phyloP scores from a whole-genome alignment of 2,113 vertebrate species.

The Brachionichthys hirsutus region DNA sequence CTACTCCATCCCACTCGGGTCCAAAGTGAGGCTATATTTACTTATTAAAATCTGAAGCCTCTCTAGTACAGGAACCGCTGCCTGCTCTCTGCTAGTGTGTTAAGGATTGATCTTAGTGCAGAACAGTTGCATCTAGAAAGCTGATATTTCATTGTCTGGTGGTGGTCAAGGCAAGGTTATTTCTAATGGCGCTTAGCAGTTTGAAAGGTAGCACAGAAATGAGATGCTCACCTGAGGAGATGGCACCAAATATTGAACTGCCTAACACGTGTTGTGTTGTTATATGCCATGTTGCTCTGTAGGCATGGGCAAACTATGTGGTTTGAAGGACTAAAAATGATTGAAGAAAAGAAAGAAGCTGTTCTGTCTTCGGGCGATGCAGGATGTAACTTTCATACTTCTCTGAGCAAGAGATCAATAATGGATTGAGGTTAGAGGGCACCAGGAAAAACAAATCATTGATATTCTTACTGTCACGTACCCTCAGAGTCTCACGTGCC shows the following conservation, averaged over 20 bases:
- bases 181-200: too few relatives aligned
- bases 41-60: conserved; percentile 8
- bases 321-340: too few relatives aligned
- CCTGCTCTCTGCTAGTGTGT: not conserved
- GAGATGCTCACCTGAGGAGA: too few relatives aligned
- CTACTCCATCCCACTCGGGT: conserved; percentile 44
- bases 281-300: too few relatives aligned
- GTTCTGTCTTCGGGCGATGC: too few relatives aligned
- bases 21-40: conserved; percentile 39
- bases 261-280: too few relatives aligned
- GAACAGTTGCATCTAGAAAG: not conserved
- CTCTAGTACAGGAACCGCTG: conserved; percentile 8
- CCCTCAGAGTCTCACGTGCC: conserved; percentile 6
- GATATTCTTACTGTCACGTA: conserved; percentile 28
- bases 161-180: not conserved
- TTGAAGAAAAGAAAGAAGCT: too few relatives aligned
- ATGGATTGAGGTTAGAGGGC: conserved; percentile 27
- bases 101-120: not conserved
- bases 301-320: too few relatives aligned
- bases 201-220: too few relatives aligned
- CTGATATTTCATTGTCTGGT: not conserved
- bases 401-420: conserved; percentile 11
- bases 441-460: conserved; percentile 25
- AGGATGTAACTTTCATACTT: not conserved
- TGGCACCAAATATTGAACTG: too few relatives aligned